phyloP scores from a whole-genome alignment of 2,888 invertebrate genomes.

The Ophion costatus region DNA sequence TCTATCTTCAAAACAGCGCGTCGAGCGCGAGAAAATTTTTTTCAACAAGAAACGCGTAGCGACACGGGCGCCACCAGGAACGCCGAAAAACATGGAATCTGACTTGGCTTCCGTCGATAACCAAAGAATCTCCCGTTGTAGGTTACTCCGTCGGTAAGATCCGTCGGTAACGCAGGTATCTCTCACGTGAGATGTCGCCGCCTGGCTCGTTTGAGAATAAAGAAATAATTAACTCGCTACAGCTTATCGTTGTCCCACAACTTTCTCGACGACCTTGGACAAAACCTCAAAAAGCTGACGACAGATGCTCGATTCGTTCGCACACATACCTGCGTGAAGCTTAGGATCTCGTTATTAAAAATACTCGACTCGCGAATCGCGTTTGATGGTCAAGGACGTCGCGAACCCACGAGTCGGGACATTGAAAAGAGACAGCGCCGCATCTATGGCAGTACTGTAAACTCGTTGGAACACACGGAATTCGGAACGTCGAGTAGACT shows the following conservation, averaged over 20 bases:
- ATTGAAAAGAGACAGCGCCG: background rate
- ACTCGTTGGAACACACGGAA: background rate
- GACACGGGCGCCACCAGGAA: no score
- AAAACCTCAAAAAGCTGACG: constrained; percentile 38
- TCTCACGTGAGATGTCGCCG: background rate
- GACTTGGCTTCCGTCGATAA: no score
- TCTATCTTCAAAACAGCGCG: no score
- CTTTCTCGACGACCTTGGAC: constrained; percentile 38
- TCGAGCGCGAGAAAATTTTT: no score
- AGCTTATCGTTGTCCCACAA: background rate
- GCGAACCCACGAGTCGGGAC: background rate
- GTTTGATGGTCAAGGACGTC: no score
- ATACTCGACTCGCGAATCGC: no score
- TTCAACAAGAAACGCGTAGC: no score
- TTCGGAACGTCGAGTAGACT: background rate
- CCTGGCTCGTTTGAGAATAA: background rate
- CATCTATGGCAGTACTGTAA: background rate
- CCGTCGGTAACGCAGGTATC: no score
- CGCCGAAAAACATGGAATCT: no score
- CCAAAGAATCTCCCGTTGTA: no score
- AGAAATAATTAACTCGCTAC: background rate
- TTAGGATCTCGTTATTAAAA: no score
- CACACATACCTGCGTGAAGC: background rate
- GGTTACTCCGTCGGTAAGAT: no score
- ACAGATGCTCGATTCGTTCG: background rate